phyloP scores from a whole-genome alignment of 23 tunicate genomes.

The Phallusia fumigata region DNA sequence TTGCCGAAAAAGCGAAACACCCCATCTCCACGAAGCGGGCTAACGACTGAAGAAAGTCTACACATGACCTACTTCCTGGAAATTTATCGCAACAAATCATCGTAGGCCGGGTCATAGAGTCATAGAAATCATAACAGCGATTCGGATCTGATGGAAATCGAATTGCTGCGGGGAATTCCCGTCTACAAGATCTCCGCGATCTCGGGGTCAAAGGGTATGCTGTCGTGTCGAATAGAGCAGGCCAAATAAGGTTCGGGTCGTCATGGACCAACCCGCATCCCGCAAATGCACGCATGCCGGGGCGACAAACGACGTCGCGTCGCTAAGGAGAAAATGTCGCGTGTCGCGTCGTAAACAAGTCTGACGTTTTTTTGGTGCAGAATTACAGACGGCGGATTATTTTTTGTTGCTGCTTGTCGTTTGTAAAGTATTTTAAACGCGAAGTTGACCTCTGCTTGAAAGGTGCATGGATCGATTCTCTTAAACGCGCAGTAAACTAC shows the following conservation, averaged over 20 bases:
- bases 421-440: no score
- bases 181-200: not conserved
- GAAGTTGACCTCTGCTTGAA: no score
- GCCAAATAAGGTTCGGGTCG: not conserved
- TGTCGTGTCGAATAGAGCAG: not conserved
- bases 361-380: no score
- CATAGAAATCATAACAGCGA: not conserved
- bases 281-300: not conserved
- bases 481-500: no score
- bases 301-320: constrained; percentile 9
- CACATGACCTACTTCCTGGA: not conserved
- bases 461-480: no score
- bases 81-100: not conserved
- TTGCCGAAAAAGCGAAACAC: not conserved
- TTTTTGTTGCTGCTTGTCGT: no score
- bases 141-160: not conserved
- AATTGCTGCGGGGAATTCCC: not conserved
- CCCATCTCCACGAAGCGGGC: not conserved
- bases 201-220: not conserved
- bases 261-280: not conserved
- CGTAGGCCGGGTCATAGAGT: not conserved
- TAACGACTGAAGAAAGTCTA: not conserved
- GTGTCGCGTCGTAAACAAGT: no score
- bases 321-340: constrained; percentile 2
- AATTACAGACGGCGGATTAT: no score